Conservation (phyloP, 2,797 vertebrate species). For the Bothrops alternatus region DNA sequence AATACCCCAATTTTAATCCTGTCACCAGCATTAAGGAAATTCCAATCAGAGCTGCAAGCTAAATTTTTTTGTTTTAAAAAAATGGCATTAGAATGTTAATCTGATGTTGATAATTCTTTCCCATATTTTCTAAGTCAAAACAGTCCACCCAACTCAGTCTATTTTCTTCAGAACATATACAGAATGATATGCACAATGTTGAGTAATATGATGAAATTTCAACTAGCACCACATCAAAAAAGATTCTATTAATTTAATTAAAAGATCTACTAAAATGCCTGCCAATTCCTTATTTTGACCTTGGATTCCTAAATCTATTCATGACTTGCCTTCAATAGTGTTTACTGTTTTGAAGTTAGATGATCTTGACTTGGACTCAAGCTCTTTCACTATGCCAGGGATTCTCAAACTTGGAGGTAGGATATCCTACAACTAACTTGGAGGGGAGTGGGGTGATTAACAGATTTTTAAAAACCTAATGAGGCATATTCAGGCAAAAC, state of each 20-base stretch:
- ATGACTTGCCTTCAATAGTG: background rate
- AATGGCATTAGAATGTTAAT: conserved; percentile 40
- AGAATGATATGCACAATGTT: background rate
- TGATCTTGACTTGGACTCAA: background rate
- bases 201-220: background rate
- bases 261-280: background rate
- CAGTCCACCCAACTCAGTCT: background rate
- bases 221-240: background rate
- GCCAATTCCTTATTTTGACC: background rate
- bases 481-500: background rate
- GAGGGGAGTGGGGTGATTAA: background rate
- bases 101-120: background rate
- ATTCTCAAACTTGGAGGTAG: background rate
- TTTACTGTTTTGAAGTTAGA: background rate
- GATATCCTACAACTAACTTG: background rate
- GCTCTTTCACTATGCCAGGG: background rate
- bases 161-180: background rate
- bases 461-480: background rate
- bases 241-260: background rate
- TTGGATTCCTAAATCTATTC: background rate
- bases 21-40: conserved; percentile 64
- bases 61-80: conserved; percentile 18
- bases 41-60: conserved; percentile 68
- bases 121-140: background rate
- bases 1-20: conserved; percentile 49